Percentiles rank a stretch among this genome's conserved stretches.
Evolutionary conservation across 2,888 invertebrate genomes (phyloP).

Genomic region (Pristionchus exspectatus): DNA sequence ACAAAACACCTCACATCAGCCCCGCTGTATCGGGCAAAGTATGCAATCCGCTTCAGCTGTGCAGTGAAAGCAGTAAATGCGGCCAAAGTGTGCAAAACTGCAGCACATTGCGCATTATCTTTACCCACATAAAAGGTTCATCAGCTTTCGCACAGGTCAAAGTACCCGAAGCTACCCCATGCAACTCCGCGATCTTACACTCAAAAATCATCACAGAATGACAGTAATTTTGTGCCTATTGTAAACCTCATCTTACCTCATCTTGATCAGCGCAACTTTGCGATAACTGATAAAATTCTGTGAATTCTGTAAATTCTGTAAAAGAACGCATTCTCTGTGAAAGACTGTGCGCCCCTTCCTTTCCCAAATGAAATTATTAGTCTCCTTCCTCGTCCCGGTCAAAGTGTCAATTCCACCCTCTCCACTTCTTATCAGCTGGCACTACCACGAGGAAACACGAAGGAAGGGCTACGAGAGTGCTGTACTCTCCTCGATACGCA

Average conservation of each 20-base stretch:
- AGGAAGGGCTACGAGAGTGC: background rate
- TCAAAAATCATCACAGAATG: too few relatives aligned
- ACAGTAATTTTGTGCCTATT: too few relatives aligned
- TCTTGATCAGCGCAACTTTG: too few relatives aligned
- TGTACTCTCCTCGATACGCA: background rate
- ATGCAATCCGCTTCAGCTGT: background rate
- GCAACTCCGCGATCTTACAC: too few relatives aligned
- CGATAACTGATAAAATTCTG: too few relatives aligned
- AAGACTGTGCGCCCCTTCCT: background rate
- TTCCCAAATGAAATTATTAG: background rate
- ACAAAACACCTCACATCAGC: background rate
- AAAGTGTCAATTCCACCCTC: constrained; percentile 27
- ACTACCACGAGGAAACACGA: background rate
- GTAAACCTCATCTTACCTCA: too few relatives aligned
- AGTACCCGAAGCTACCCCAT: background rate
- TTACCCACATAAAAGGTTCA: background rate
- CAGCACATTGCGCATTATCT: background rate
- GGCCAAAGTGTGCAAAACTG: background rate
- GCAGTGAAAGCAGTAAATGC: background rate
- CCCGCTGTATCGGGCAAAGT: background rate
- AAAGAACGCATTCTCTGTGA: too few relatives aligned
- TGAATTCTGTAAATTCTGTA: too few relatives aligned
- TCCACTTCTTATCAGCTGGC: constrained; percentile 11
- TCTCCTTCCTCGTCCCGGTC: background rate
- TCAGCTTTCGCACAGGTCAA: background rate